Evolutionary conservation across 2,888 invertebrate species (phyloP).

Genomic region (Netelia melanura): DNA sequence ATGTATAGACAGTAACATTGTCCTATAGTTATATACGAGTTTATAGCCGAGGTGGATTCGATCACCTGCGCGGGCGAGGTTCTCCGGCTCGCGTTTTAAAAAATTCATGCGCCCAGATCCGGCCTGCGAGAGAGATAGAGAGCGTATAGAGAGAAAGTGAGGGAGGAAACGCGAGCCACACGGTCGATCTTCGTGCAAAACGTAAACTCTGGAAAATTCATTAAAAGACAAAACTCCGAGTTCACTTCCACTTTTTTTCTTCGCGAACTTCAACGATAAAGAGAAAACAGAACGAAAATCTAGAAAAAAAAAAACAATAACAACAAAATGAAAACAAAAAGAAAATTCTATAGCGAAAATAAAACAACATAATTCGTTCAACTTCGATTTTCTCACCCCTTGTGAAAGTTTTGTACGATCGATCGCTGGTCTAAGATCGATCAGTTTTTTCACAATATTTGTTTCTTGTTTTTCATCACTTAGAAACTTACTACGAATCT

Average conservation of each 20-base stretch:
- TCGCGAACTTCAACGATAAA: not conserved
- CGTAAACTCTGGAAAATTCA: not conserved
- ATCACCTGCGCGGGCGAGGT: conserved; percentile 56
- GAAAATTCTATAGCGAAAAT: not conserved
- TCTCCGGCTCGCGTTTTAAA: conserved; percentile 27
- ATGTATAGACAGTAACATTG: not conserved
- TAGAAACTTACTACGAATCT: not conserved
- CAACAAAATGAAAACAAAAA: not conserved
- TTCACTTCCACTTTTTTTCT: not conserved
- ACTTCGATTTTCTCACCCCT: not conserved
- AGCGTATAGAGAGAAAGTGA: conserved; percentile 24
- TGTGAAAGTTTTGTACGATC: not conserved
- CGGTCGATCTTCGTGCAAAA: not conserved
- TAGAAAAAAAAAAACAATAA: too few relatives aligned
- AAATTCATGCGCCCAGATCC: conserved; percentile 48
- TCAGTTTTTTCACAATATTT: not conserved
- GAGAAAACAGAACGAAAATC: too few relatives aligned
- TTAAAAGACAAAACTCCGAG: not conserved
- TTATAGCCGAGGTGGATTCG: not conserved
- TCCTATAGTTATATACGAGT: too few relatives aligned
- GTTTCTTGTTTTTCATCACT: not conserved
- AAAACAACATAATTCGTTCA: not conserved
- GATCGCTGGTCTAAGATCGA: not conserved
- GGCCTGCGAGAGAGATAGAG: not conserved
- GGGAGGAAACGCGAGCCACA: not conserved